These are phyloP conservation scores for Rousettus madagascariensis DNA, from an alignment of 2,797 vertebrate species.

Conservation along the genomic window DNA sequence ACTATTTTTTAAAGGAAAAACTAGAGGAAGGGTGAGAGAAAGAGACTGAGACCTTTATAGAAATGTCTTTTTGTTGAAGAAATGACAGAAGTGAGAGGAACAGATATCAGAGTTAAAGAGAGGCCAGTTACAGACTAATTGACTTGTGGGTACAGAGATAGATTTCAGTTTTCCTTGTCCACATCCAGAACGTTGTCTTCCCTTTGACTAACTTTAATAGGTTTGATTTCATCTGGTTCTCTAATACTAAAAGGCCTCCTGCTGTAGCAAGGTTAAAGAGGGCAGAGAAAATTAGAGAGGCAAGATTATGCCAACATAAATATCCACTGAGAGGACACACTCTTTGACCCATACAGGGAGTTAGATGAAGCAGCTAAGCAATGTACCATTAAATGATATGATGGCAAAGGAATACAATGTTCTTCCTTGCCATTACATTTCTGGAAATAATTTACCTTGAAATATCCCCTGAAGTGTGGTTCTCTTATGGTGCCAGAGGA, in stretches of 20 bases:
- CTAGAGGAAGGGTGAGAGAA: not conserved
- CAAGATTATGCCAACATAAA: not conserved
- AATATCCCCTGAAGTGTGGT: not conserved
- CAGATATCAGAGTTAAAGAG: not conserved
- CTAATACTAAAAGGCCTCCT: not conserved
- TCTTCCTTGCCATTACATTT: not conserved
- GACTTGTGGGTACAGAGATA: not conserved
- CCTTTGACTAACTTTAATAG: not conserved
- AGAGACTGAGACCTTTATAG: not conserved
- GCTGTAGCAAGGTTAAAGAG: not conserved
- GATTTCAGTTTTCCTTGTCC: not conserved
- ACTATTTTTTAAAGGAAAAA: not conserved
- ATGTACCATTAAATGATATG: not conserved
- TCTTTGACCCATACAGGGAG: not conserved
- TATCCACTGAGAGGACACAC: not conserved
- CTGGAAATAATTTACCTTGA: conserved; percentile 16
- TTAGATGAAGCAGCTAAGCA: not conserved
- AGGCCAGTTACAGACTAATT: not conserved
- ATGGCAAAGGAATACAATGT: not conserved
- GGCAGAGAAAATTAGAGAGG: not conserved
- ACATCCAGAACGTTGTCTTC: not conserved
- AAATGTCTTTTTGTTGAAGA: not conserved
- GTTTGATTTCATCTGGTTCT: not conserved
- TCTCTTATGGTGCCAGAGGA: not conserved
- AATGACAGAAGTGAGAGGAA: not conserved